Evolutionary conservation across 1,140 invertebrate genomes (phyloP).

Genomic region (Oryzaephilus surinamensis): DNA sequence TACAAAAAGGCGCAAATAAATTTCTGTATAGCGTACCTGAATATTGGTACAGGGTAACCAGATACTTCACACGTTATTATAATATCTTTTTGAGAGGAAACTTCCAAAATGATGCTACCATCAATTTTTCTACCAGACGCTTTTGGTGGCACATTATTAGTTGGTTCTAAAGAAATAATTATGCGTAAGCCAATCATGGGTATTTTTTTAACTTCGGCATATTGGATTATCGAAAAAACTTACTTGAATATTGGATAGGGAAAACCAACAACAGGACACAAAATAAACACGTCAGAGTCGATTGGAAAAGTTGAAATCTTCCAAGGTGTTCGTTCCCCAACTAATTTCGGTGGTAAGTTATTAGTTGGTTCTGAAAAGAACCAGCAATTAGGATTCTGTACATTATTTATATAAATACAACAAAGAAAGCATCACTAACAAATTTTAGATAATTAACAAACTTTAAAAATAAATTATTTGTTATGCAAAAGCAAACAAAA

Average conservation of each 20-base stretch:
- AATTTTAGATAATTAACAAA: slow-evolving; percentile 6
- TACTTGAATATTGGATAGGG: slow-evolving; percentile 59
- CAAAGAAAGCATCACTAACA: too few species aligned
- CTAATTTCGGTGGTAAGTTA: slow-evolving; percentile 41
- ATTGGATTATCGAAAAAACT: slow-evolving; percentile 26
- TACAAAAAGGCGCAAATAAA: slow-evolving; percentile 30
- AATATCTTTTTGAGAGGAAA: slow-evolving; percentile 20
- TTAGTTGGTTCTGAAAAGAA: slow-evolving; percentile 43
- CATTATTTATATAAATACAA: too few species aligned
- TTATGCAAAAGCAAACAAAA: slow-evolving; percentile 5
- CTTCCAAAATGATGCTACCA: slow-evolving; percentile 46
- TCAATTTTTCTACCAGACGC: slow-evolving; percentile 47
- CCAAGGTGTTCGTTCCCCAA: slow-evolving; percentile 37
- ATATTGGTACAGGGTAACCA: slow-evolving; percentile 47
- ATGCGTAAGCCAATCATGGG: not conserved
- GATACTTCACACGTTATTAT: slow-evolving; percentile 46
- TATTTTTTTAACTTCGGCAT: slow-evolving; percentile 23
- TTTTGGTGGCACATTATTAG: slow-evolving; percentile 54
- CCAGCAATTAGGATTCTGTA: slow-evolving; percentile 23
- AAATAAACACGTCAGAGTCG: slow-evolving; percentile 27
- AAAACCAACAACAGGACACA: slow-evolving; percentile 55
- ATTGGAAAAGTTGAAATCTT: slow-evolving; percentile 43
- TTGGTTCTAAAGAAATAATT: slow-evolving; percentile 45
- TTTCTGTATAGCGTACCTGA: slow-evolving; percentile 40
- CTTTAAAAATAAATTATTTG: slow-evolving; percentile 2